These are phyloP conservation scores for Diploscapter pachys DNA, from an alignment of 1,140 invertebrate species.

Conservation along the genomic window DNA sequence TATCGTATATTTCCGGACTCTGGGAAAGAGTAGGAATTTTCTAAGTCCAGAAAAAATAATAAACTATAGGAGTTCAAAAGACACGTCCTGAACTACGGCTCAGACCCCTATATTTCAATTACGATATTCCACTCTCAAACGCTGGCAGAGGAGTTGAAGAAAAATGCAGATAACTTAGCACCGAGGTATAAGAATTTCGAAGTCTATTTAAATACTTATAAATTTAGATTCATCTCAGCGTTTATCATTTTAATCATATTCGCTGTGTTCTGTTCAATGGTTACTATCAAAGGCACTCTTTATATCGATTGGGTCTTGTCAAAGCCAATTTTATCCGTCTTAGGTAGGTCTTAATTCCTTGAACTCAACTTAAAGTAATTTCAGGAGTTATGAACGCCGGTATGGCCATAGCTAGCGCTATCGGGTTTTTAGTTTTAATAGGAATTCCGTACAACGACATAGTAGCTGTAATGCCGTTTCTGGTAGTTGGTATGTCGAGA, in stretches of 20 bases:
- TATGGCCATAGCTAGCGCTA: constrained; percentile 82
- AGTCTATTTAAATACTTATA: background rate
- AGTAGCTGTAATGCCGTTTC: constrained; percentile 58
- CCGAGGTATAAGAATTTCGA: constrained; percentile 28
- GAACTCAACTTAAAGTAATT: background rate
- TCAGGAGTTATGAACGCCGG: constrained; percentile 77
- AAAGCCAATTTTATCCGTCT: constrained; percentile 53
- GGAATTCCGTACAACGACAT: constrained; percentile 67
- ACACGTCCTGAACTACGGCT: constrained; percentile 44
- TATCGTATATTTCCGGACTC: constrained; percentile 37
- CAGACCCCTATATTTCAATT: constrained; percentile 49
- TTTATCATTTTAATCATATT: constrained; percentile 54
- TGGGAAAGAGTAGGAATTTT: constrained; percentile 35
- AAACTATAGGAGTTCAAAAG: constrained; percentile 49
- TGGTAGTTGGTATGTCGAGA: constrained; percentile 53
- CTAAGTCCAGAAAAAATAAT: background rate
- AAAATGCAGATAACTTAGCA: constrained; percentile 52
- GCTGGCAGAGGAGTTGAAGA: constrained; percentile 53
- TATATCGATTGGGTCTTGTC: constrained; percentile 58
- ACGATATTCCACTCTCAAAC: constrained; percentile 54
- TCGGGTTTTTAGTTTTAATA: constrained; percentile 82
- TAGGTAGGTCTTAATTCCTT: background rate
- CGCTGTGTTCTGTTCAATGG: constrained; percentile 52
- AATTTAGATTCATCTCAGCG: constrained; percentile 46
- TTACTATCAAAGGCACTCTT: constrained; percentile 45